Percentiles rank a stretch among this genome's conserved stretches.
Evolutionary conservation across 2,888 invertebrate genomes (phyloP).

Genomic region (Conomelus anceps): DNA sequence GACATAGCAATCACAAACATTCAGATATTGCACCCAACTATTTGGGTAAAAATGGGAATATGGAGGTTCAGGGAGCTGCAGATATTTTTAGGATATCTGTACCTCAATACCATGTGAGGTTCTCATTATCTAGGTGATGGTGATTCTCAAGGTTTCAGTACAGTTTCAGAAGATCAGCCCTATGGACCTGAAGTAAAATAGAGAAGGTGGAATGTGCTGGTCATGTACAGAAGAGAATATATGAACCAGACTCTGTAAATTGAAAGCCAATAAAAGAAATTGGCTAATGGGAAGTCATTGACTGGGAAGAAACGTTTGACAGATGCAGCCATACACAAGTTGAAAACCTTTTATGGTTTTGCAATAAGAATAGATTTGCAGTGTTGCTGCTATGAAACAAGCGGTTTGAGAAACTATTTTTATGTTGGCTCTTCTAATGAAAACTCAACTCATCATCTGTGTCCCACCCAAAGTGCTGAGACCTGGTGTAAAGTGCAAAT

Average conservation of each 20-base stretch:
- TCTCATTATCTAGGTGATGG: not conserved
- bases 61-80: not conserved
- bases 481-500: slow-evolving; percentile 32
- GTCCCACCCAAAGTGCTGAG: slow-evolving; percentile 31
- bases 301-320: not conserved
- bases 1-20: not conserved
- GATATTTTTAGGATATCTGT: not conserved
- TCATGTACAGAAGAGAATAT: not conserved
- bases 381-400: slow-evolving; percentile 31
- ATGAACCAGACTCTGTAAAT: not conserved
- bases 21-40: not conserved
- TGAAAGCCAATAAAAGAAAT: not conserved
- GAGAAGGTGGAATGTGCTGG: not conserved
- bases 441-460: slow-evolving; percentile 31
- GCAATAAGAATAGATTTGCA: slow-evolving; percentile 28
- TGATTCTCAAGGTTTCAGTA: not conserved
- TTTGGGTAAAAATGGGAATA: not conserved
- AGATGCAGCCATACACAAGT: not conserved
- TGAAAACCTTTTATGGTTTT: not conserved
- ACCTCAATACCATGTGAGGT: not conserved
- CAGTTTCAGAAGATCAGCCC: not conserved
- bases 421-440: slow-evolving; percentile 32
- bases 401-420: slow-evolving; percentile 33
- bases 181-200: not conserved
- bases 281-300: not conserved